Evolutionary conservation across 1,140 invertebrate species (phyloP).

Genomic region (Conus betulinus): DNA sequence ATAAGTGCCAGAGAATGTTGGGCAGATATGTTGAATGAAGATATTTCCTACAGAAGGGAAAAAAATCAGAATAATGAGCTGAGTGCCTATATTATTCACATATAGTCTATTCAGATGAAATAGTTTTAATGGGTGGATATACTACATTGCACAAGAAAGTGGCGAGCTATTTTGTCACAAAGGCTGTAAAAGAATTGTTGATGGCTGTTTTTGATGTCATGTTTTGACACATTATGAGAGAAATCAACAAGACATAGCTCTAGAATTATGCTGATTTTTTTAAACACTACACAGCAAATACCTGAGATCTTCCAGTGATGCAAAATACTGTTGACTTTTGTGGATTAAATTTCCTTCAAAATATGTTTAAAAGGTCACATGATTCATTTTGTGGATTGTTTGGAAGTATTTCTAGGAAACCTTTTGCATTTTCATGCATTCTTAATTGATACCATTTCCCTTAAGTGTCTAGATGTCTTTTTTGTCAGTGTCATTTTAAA

Average conservation of each 20-base stretch:
- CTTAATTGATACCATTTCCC: slow-evolving; percentile 27
- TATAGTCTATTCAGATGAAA: slow-evolving; percentile 18
- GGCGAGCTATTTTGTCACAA: slow-evolving; percentile 22
- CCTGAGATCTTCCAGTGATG: slow-evolving; percentile 47
- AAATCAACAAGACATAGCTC: slow-evolving; percentile 32
- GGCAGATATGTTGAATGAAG: background rate
- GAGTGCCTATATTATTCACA: slow-evolving; percentile 28
- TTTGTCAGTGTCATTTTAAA: slow-evolving; percentile 37
- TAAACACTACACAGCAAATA: slow-evolving; percentile 39
- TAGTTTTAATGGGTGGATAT: slow-evolving; percentile 28
- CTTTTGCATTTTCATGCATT: slow-evolving; percentile 25
- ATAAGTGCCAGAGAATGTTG: background rate
- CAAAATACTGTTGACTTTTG: slow-evolving; percentile 46
- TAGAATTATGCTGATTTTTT: slow-evolving; percentile 37
- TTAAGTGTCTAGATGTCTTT: slow-evolving; percentile 32
- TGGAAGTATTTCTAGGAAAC: slow-evolving; percentile 35
- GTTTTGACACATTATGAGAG: slow-evolving; percentile 39
- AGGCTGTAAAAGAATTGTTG: slow-evolving; percentile 7
- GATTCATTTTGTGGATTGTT: slow-evolving; percentile 34
- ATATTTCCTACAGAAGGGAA: background rate
- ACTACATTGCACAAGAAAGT: slow-evolving; percentile 29
- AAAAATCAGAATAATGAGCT: slow-evolving; percentile 4
- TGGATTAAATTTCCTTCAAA: slow-evolving; percentile 33
- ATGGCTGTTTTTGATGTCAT: slow-evolving; percentile 19
- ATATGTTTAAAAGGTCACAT: slow-evolving; percentile 43